Evolutionary conservation across 2,797 vertebrate species (phyloP).

Genomic region (Nothura maculosa): DNA sequence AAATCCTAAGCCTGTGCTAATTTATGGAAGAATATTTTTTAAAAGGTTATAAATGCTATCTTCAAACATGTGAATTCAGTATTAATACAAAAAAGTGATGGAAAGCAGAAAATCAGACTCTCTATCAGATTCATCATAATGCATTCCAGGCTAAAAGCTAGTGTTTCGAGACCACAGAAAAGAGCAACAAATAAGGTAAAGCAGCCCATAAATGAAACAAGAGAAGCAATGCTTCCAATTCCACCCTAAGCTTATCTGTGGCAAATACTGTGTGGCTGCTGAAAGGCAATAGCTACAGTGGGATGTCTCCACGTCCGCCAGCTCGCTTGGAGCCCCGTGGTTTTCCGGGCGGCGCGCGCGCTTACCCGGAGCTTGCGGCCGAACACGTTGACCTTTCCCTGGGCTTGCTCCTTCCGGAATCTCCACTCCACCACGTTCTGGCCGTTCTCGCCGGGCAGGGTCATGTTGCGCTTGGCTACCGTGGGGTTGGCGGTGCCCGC

Average conservation of each 20-base stretch:
- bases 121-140: not conserved
- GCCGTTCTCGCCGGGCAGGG: conserved; percentile 93
- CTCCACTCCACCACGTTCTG: conserved; percentile 98
- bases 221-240: not conserved
- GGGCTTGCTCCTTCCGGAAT: conserved; percentile 95
- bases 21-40: not conserved
- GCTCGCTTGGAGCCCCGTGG: not conserved
- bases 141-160: not conserved
- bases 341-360: rapidly evolving
- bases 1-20: not conserved
- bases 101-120: not conserved
- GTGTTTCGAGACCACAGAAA: conserved; percentile 1
- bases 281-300: not conserved
- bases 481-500: conserved; percentile 95
- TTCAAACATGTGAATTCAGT: not conserved
- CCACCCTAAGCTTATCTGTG: not conserved
- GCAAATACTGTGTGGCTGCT: not conserved
- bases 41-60: not conserved
- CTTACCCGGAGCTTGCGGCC: conserved; percentile 96
- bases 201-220: not conserved
- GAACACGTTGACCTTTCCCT: conserved; percentile 96
- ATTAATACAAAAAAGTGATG: not conserved
- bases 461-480: conserved; percentile 96
- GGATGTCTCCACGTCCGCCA: not conserved
- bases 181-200: conserved; percentile 15